Conservation (phyloP, 2,888 invertebrate genomes). For the Cyclophora punctaria region DNA sequence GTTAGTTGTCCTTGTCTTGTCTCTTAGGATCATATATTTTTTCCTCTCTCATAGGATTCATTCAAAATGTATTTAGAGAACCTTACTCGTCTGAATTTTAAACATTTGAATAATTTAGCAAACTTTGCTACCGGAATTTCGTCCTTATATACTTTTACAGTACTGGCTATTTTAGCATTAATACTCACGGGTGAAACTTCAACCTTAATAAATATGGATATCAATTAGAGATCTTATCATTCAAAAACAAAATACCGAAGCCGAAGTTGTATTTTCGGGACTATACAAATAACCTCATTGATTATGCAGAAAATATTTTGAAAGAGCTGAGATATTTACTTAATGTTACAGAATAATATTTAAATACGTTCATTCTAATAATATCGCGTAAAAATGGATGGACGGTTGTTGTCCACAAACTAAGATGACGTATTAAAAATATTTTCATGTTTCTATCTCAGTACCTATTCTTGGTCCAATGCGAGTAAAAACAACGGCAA, state of each 20-base stretch:
- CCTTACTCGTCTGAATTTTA: conserved; percentile 35
- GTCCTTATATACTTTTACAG: conserved; percentile 26
- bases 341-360: too few relatives aligned
- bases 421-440: too few relatives aligned
- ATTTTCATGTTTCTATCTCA: too few relatives aligned
- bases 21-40: too few relatives aligned
- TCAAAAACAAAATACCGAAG: conserved; percentile 11
- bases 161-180: conserved; percentile 28
- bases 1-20: conserved; percentile 22
- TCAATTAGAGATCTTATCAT: conserved; percentile 35
- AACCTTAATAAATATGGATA: conserved; percentile 46
- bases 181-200: conserved; percentile 23
- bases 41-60: conserved; percentile 24
- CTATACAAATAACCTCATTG: conserved; percentile 24
- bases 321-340: too few relatives aligned
- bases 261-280: conserved; percentile 1
- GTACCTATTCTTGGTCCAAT: too few relatives aligned
- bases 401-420: too few relatives aligned
- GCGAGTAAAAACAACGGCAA: too few relatives aligned
- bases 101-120: conserved; percentile 42
- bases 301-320: too few relatives aligned
- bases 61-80: conserved; percentile 51
- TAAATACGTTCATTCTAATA: too few relatives aligned
- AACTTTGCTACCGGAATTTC: conserved; percentile 34
- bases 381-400: too few relatives aligned